Base-by-base conservation (phyloP, 2,888 invertebrate genomes). In the Scaptomyza tumidula region DNA sequence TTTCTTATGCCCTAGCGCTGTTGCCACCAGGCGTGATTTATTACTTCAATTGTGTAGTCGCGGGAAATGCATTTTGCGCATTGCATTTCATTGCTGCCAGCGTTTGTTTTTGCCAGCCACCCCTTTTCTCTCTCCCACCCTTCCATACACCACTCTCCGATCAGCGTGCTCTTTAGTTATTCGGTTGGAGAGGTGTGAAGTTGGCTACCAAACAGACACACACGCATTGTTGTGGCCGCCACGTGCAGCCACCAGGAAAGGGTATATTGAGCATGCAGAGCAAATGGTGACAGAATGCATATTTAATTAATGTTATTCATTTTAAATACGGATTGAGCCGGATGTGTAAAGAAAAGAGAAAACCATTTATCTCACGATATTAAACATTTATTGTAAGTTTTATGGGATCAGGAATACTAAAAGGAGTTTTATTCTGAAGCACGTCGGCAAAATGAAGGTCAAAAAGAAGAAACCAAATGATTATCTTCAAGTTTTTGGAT, bases 31-130 rank as follows among this genome's bases (percentile, higher is more conserved):
- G 45, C 80, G 79, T 86, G 85, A 86, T 86, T 88, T 86, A 86
- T 86, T 86, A 86, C 81, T 86, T 88, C 85, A 85, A 85, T 85
- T 85, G 88, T 85, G 77, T 85, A 88, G 83, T 87, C 79, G 85
- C 83, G 77, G 76, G 77, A 85, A 83, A 88, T 88, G 80, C 83
- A 86, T 83, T 83, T 83, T 86, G 84, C 81, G 85, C 87, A 82
- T 77, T 87, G 82, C 87, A 83, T 86, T 86, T 86, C 87, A 83
- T 86, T 77, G 83, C 83, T 81, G 69, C 41, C 69, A 71, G 79
- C 87, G 77, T 84, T 83, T 84, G 86, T 86, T 86, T 84, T 77
- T 64, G 48, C 68, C 55, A 63, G 19, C 10, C 31, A 16, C 35
- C 39, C 13, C n/a, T 3, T 0, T 37, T n/a, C 35, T 13, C 6